These are phyloP conservation scores for Junonia oenone DNA, from an alignment of 2,888 invertebrate species.

Conservation along the genomic window DNA sequence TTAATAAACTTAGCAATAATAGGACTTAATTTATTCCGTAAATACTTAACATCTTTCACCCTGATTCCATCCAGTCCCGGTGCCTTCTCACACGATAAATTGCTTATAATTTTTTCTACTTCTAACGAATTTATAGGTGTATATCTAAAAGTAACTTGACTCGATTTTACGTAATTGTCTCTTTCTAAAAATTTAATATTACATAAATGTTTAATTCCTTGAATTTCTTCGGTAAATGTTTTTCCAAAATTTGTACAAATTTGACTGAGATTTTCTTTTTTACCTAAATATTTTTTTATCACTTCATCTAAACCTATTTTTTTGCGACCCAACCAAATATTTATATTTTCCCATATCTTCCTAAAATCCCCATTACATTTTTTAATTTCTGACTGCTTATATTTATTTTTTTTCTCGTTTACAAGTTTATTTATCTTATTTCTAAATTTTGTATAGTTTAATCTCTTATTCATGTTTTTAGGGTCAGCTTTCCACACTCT, in stretches of 20 bases:
- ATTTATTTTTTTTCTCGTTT: background rate
- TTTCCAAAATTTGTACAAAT: background rate
- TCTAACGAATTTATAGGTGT: background rate
- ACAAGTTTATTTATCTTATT: background rate
- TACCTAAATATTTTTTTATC: background rate
- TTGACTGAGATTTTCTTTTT: background rate
- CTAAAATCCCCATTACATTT: slow-evolving; percentile 5
- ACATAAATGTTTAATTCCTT: background rate
- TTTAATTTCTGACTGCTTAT: background rate
- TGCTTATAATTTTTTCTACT: background rate
- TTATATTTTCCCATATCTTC: background rate
- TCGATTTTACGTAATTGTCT: background rate
- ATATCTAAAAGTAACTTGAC: background rate
- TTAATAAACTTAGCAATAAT: background rate
- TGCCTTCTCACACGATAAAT: background rate
- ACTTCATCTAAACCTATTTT: background rate
- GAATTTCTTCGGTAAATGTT: background rate
- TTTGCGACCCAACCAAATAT: background rate
- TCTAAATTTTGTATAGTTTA: background rate
- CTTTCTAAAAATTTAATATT: background rate
- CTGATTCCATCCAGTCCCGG: background rate
- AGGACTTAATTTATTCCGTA: background rate
- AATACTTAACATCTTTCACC: background rate
- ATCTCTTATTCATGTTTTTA: background rate
- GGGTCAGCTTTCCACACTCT: background rate